A percentile compares a stretch with the other conserved stretches of the same genome.
Evolutionary conservation across 2,888 invertebrate genomes (phyloP).

Genomic region (Clepsis dumicolana): DNA sequence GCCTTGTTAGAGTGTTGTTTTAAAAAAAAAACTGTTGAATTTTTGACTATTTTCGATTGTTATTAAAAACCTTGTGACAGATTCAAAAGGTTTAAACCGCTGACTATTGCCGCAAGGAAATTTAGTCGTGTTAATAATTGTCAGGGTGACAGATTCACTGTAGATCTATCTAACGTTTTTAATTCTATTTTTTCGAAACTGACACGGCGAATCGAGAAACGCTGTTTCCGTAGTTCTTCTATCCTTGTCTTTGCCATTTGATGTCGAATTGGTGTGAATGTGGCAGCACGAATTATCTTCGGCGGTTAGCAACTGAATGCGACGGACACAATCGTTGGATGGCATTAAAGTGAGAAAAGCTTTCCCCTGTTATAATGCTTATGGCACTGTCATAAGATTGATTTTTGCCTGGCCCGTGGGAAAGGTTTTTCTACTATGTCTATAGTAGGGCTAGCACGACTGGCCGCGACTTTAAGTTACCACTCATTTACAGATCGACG

Average conservation of each 20-base stretch:
- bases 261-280: not conserved
- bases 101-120: not conserved
- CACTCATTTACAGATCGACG: no score
- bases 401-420: no score
- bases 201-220: conserved; percentile 30
- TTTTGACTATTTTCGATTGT: conserved; percentile 26
- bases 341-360: no score
- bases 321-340: no score
- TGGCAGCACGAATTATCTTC: conserved; percentile 2
- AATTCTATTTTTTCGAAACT: conserved; percentile 19
- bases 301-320: not conserved
- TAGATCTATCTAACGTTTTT: not conserved
- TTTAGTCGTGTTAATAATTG: not conserved
- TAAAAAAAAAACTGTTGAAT: conserved; percentile 25
- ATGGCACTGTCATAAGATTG: no score
- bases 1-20: conserved; percentile 30
- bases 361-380: no score
- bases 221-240: conserved; percentile 15
- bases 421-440: no score
- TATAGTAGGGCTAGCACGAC: no score
- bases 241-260: conserved; percentile 11
- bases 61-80: conserved; percentile 3
- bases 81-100: not conserved
- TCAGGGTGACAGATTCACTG: conserved; percentile 1
- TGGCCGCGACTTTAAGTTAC: no score